Conservation (phyloP, 1,140 invertebrate genomes). For the Drosophila paulistorum region DNA sequence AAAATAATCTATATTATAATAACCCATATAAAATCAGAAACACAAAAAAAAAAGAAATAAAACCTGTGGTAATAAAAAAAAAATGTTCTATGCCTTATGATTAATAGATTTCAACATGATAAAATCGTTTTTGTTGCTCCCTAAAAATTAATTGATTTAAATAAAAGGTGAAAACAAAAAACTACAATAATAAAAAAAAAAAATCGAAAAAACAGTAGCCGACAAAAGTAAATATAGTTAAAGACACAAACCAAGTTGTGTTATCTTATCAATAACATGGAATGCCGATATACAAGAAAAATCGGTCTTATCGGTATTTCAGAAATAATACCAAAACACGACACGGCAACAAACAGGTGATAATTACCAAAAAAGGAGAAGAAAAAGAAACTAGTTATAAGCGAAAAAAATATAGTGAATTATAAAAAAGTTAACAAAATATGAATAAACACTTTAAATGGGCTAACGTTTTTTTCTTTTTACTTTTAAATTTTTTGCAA, state of each 20-base stretch:
- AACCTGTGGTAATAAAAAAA: not conserved
- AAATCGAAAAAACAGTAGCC: slow-evolving; percentile 37
- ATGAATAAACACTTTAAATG: not conserved
- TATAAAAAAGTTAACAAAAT: not conserved
- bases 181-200: not conserved
- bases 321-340: slow-evolving; percentile 32
- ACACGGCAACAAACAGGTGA: slow-evolving; percentile 58
- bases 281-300: slow-evolving; percentile 65
- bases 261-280: slow-evolving; percentile 59
- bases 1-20: slow-evolving; percentile 1
- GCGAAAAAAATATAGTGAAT: not conserved
- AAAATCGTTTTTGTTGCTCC: not conserved
- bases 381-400: not conserved
- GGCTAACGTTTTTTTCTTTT: not conserved
- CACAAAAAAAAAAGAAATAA: not conserved
- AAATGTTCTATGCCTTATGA: not conserved
- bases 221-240: slow-evolving; percentile 42
- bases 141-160: slow-evolving; percentile 39
- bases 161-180: slow-evolving; percentile 36
- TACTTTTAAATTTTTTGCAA: not conserved
- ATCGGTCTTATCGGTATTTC: slow-evolving; percentile 50
- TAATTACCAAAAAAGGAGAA: slow-evolving; percentile 44
- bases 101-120: not conserved
- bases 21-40: not conserved
- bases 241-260: slow-evolving; percentile 18